Conservation (phyloP, 2,113 vertebrate species). For the Halichoerus grypus region DNA sequence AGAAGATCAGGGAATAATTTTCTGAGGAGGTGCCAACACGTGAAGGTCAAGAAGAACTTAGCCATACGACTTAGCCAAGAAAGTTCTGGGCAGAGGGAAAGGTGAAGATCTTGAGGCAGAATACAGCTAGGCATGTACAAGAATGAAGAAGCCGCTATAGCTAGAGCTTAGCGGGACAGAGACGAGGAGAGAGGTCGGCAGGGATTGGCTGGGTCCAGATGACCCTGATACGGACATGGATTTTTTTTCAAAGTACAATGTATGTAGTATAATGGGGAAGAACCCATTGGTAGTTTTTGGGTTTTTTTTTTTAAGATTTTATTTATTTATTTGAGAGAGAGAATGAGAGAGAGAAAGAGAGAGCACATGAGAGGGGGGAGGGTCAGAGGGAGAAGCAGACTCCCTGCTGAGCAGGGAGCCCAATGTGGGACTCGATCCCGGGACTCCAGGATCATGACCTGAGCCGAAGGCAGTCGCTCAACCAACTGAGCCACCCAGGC, state of each 20-base stretch:
- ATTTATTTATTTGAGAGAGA: too few species aligned
- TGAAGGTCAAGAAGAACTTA: slow-evolving; percentile 25
- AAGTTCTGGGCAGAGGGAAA: slow-evolving; percentile 55
- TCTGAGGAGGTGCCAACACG: slow-evolving; percentile 4
- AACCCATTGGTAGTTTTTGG: background rate
- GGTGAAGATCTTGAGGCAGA: slow-evolving; percentile 34
- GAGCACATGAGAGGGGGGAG: too few species aligned
- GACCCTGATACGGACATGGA: background rate
- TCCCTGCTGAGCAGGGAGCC: too few species aligned
- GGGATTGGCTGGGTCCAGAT: background rate
- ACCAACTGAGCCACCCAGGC: too few species aligned
- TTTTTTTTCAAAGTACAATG: background rate
- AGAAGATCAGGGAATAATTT: background rate
- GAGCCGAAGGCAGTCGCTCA: too few species aligned
- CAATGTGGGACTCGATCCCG: too few species aligned
- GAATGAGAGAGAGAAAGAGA: too few species aligned
- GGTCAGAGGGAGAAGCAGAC: too few species aligned
- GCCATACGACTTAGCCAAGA: slow-evolving; percentile 55
- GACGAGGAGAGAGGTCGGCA: background rate
- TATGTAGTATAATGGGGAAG: background rate
- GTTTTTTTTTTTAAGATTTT: too few species aligned
- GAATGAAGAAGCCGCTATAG: background rate
- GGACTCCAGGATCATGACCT: too few species aligned
- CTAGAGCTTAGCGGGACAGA: background rate
- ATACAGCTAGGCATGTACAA: background rate